These are phyloP conservation scores for Tromatobia lineatoria DNA, from an alignment of 2,888 invertebrate species.

Conservation along the genomic window DNA sequence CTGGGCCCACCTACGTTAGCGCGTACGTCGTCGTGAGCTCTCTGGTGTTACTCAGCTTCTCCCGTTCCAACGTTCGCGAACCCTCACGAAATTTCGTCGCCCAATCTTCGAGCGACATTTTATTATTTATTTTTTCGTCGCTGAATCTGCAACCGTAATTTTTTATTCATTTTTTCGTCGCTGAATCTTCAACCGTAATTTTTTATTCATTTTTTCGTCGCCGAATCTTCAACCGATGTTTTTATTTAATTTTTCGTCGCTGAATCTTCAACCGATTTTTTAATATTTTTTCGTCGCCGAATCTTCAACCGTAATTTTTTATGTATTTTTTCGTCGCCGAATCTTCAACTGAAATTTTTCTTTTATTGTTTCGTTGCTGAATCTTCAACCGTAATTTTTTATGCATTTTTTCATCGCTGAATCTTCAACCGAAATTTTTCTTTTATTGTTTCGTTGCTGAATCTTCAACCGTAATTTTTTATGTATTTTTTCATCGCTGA, in stretches of 20 bases:
- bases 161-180: too few species aligned
- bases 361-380: neutral
- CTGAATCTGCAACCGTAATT: too few species aligned
- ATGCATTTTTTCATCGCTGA: neutral
- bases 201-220: neutral
- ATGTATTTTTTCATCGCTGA: neutral
- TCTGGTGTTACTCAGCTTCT: constrained; percentile 32
- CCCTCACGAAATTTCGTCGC: constrained; percentile 14
- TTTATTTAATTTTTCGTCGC: constrained; percentile 1
- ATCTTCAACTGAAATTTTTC: neutral
- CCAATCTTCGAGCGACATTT: neutral
- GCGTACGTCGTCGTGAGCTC: constrained; percentile 41
- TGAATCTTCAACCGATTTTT: neutral
- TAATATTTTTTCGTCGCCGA: neutral
- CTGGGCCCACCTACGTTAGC: constrained; percentile 80
- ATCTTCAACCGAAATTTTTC: neutral
- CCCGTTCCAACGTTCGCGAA: constrained; percentile 44
- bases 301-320: neutral
- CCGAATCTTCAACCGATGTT: neutral
- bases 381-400: neutral
- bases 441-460: neutral
- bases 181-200: neutral
- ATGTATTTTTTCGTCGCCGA: neutral
- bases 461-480: neutral
- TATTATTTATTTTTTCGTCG: too few species aligned